These are phyloP conservation scores for Dermolepida albohirtum DNA, from an alignment of 2,888 invertebrate genomes.

Conservation along the genomic window DNA sequence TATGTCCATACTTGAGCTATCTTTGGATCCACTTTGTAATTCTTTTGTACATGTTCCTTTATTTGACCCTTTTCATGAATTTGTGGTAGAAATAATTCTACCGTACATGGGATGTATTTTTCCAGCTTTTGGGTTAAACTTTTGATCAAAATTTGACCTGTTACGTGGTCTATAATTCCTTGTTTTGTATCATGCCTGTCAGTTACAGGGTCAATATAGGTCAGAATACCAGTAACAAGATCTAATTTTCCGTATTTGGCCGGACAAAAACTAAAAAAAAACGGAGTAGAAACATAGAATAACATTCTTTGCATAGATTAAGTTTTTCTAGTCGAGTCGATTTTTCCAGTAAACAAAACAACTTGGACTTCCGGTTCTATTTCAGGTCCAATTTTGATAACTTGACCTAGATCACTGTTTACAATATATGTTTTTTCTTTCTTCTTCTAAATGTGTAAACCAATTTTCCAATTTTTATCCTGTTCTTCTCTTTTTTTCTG, in stretches of 20 bases:
- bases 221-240: constrained; percentile 76
- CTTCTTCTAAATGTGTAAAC: no score
- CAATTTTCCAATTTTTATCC: no score
- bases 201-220: constrained; percentile 71
- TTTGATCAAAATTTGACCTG: constrained; percentile 77
- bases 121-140: constrained; percentile 79
- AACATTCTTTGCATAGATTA: constrained; percentile 76
- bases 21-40: constrained; percentile 75
- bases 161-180: constrained; percentile 75
- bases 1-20: constrained; percentile 78
- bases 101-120: constrained; percentile 68
- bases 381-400: constrained; percentile 76
- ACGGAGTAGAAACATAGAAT: constrained; percentile 76
- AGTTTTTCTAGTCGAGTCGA: constrained; percentile 77
- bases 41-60: constrained; percentile 69
- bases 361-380: constrained; percentile 78
- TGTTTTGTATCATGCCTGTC: constrained; percentile 73
- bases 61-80: constrained; percentile 62
- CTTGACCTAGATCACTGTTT: constrained; percentile 74
- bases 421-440: constrained; percentile 72
- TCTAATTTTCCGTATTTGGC: constrained; percentile 80
- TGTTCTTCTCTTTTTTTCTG: no score
- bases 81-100: constrained; percentile 60
- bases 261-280: constrained; percentile 76
- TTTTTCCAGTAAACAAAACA: constrained; percentile 76